Conservation (phyloP, 1,140 invertebrate genomes). For the Drosophila triauraria region DNA sequence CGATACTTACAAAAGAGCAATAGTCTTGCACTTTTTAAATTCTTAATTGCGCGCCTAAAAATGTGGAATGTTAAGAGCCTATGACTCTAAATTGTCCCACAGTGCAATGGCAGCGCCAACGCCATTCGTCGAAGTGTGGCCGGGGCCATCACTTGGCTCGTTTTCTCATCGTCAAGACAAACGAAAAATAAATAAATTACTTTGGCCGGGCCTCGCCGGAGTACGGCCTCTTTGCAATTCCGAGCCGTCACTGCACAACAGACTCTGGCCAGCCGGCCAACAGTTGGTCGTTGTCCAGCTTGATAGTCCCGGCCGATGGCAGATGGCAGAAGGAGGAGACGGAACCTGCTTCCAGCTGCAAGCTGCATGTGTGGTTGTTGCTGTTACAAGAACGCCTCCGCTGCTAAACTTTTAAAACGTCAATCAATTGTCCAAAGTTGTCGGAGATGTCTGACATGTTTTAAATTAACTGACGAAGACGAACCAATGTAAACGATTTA, state of each 20-base stretch:
- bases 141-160: slow-evolving; percentile 77
- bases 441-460: slow-evolving; percentile 83
- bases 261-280: slow-evolving; percentile 62
- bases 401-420: slow-evolving; percentile 79
- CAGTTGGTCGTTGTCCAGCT: slow-evolving; percentile 69
- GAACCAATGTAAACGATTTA: slow-evolving; percentile 79
- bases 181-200: slow-evolving; percentile 84
- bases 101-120: slow-evolving; percentile 47
- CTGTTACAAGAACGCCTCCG: slow-evolving; percentile 65
- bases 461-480: slow-evolving; percentile 84
- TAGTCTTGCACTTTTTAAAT: no score
- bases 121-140: slow-evolving; percentile 77
- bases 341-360: slow-evolving; percentile 41
- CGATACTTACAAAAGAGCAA: no score
- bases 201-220: slow-evolving; percentile 52
- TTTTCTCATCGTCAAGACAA: slow-evolving; percentile 83
- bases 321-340: background rate
- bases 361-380: slow-evolving; percentile 51
- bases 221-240: slow-evolving; percentile 79
- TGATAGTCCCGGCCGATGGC: slow-evolving; percentile 44
- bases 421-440: slow-evolving; percentile 84
- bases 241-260: slow-evolving; percentile 70
- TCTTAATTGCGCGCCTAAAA: background rate
- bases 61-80: background rate
- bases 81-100: background rate